Percentiles rank a stretch among this genome's conserved stretches.
Evolutionary conservation across 2,113 vertebrate species (phyloP).

Genomic region (Papio anubis): DNA sequence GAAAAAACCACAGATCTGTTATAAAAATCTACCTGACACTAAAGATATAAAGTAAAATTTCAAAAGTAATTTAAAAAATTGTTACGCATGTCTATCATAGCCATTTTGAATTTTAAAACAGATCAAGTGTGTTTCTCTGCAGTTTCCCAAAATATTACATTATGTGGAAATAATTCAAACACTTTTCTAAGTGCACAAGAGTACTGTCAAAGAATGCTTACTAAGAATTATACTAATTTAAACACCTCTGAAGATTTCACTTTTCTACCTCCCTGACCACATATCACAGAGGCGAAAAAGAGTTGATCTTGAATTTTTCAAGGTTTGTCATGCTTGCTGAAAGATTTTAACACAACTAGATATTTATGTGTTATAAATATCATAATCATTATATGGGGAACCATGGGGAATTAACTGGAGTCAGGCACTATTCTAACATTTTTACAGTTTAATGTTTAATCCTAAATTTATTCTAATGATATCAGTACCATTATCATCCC

Average conservation of each 20-base stretch:
- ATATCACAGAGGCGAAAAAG: background rate
- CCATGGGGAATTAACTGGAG: background rate
- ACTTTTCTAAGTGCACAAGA: background rate
- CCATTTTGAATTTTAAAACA: background rate
- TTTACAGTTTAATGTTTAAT: background rate
- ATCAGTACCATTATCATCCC: background rate
- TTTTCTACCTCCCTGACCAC: background rate
- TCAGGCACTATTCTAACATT: background rate
- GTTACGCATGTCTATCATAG: background rate
- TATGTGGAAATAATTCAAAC: background rate
- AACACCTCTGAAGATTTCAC: background rate
- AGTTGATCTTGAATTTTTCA: slow-evolving; percentile 1
- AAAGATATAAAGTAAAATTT: background rate
- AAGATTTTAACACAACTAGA: background rate
- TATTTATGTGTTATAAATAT: background rate
- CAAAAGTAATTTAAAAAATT: background rate
- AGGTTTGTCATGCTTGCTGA: background rate
- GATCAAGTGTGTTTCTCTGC: background rate
- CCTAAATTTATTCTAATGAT: background rate
- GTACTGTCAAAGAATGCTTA: background rate
- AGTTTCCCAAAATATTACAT: background rate
- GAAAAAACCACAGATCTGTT: background rate
- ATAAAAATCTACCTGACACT: background rate
- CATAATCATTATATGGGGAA: background rate
- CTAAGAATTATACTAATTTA: background rate